Evolutionary conservation across 2,113 vertebrate genomes (phyloP).

Genomic region (Plestiodon gilberti): DNA sequence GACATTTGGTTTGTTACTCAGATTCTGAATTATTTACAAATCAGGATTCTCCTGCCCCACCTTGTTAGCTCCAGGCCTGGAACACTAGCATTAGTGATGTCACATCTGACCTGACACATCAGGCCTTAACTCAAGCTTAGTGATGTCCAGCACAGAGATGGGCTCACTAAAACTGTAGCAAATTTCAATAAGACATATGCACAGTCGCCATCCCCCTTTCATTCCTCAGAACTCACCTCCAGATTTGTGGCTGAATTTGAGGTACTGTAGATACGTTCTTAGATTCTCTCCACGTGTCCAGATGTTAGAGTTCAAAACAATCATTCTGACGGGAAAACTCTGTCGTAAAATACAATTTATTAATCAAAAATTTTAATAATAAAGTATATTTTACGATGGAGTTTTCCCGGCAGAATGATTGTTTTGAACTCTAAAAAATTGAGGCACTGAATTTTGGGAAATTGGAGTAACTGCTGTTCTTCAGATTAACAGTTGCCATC

Average conservation of each 20-base stretch:
- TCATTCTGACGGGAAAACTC: no score
- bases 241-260: neutral
- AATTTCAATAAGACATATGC: neutral
- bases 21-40: slow-evolving; percentile 3
- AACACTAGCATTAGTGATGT: neutral
- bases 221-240: neutral
- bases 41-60: neutral
- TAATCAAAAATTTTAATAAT: no score
- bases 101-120: neutral
- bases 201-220: neutral
- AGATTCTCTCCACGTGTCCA: no score
- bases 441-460: no score
- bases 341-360: no score
- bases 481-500: no score
- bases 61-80: neutral
- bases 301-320: no score
- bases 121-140: no score
- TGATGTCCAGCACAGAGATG: neutral
- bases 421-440: no score
- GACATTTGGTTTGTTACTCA: neutral
- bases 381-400: no score
- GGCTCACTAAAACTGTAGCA: neutral
- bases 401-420: no score
- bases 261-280: neutral
- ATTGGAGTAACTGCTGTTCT: no score